Conservation (phyloP, 2,888 invertebrate species). For the Acanthosoma haemorrhoidale region DNA sequence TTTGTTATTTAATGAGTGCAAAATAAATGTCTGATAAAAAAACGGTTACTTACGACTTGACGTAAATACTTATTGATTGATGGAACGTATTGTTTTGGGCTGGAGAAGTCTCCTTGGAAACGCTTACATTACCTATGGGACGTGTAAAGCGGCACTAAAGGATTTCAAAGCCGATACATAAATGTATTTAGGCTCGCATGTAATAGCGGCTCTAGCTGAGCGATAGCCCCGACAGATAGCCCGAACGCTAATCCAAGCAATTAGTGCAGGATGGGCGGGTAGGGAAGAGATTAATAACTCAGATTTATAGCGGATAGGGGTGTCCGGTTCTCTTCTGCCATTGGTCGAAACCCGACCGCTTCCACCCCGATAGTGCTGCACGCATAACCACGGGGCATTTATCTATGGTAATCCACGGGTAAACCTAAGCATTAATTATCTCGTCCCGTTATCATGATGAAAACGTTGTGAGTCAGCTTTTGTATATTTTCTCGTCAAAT, state of each 20-base stretch:
- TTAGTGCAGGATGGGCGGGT: neutral
- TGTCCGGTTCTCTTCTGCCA: neutral
- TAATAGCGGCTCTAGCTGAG: neutral
- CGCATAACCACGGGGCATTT: neutral
- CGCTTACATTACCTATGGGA: neutral
- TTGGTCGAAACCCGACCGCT: neutral
- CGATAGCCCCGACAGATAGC: constrained; percentile 1
- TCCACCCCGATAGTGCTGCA: neutral
- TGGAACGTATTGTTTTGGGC: neutral
- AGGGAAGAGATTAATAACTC: neutral
- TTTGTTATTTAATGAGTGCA: too few species aligned
- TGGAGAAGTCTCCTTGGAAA: neutral
- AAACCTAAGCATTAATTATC: too few species aligned
- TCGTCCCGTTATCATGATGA: neutral
- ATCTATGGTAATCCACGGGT: constrained; percentile 1
- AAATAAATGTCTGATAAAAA: too few species aligned
- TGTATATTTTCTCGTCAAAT: neutral
- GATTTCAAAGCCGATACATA: constrained; percentile 5
- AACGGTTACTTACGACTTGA: too few species aligned
- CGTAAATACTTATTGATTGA: too few species aligned
- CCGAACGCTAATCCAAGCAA: neutral
- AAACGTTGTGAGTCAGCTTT: neutral
- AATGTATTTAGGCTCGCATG: constrained; percentile 7
- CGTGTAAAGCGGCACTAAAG: neutral
- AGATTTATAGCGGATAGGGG: neutral